Conservation (phyloP, 2,797 vertebrate genomes). For the Enteromius mattozi region DNA sequence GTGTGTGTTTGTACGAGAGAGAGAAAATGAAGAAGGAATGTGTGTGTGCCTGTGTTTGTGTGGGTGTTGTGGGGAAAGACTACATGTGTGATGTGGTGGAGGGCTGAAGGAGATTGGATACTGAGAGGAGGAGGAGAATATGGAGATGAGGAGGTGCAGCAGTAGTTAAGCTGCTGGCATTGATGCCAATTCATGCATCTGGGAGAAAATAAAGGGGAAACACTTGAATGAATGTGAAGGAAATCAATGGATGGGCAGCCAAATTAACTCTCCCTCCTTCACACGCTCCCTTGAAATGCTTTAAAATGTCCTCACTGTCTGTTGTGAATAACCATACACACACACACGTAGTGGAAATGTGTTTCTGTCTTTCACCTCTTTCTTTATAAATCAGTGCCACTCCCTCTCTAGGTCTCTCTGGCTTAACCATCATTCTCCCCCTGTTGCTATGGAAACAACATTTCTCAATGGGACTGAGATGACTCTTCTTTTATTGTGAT, state of each 20-base stretch:
- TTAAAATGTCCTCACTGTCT: slow-evolving; percentile 16
- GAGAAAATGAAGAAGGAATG: slow-evolving; percentile 28
- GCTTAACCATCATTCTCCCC: slow-evolving; percentile 51
- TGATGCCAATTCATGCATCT: slow-evolving; percentile 61
- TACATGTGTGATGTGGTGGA: slow-evolving; percentile 28
- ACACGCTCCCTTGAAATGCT: not conserved
- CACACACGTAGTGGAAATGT: not conserved
- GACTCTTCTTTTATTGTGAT: slow-evolving; percentile 53
- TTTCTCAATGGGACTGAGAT: slow-evolving; percentile 56
- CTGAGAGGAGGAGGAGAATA: slow-evolving; percentile 62
- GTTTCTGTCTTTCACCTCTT: slow-evolving; percentile 48
- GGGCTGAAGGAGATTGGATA: slow-evolving; percentile 51
- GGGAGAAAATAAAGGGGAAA: slow-evolving; percentile 39
- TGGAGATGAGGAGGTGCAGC: slow-evolving; percentile 54
- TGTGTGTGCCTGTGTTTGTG: slow-evolving; percentile 20
- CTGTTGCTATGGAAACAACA: slow-evolving; percentile 62
- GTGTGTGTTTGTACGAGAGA: not conserved
- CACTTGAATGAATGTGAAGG: slow-evolving; percentile 55
- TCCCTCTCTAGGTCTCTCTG: slow-evolving; percentile 51
- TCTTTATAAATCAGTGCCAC: slow-evolving; percentile 47
- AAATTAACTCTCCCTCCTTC: slow-evolving; percentile 16
- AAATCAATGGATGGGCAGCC: not conserved
- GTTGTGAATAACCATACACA: slow-evolving; percentile 17
- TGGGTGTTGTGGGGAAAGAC: slow-evolving; percentile 39
- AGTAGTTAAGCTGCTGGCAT: slow-evolving; percentile 58